Base-by-base conservation (phyloP, 2,888 invertebrate genomes). In the Electrophaes corylata region DNA sequence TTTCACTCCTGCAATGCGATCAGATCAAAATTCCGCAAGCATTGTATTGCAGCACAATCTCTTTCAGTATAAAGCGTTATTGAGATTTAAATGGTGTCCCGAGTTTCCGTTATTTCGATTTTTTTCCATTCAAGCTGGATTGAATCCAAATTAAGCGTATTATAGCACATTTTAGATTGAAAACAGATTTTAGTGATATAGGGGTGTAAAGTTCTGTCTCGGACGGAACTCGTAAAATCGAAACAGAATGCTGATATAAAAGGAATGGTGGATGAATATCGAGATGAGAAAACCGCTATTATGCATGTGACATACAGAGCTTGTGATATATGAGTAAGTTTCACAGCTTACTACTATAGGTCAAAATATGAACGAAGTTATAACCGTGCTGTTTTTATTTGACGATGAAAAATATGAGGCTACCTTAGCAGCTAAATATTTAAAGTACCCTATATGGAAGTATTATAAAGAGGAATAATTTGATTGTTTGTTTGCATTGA, bases 191-290 rank as follows among this genome's bases (percentile, higher is more conserved):
- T 19, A 39, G 52, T 53, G 45, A 33, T 33, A 10, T 12, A 26
- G 18, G 29, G 39, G 43, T 52, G 47, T 26, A 20, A 2, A 50
- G 58, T 64, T 65, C 65, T 66, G 73, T 73, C 75, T 80, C 75
- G 83, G 79, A 77, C 80, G 76, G 76, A 75, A 75, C 81, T 87
- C 84, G 86, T 88, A 86, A 88, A 88, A 85, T 84, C 84, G 85
- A 86, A 86, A 86, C 86, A 83, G 82, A 82, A 73, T 76, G 77
- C 74, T 78, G 79, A 81, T 84, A 81, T 85, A 85, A 86, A 88
- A 86, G 80, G 78, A 81, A 77, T 73, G 78, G 78, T 77, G 82
- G 86, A 87, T 86, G 86, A 87, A 88, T 87, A 85, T 86, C 81
- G 81, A 78, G 82, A 88, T 85, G 86, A 83, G 83, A 81, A 81